Percentiles rank a stretch among this genome's conserved stretches.
phyloP scores from a whole-genome alignment of 2,797 vertebrate species.

The Botia kubotai region DNA sequence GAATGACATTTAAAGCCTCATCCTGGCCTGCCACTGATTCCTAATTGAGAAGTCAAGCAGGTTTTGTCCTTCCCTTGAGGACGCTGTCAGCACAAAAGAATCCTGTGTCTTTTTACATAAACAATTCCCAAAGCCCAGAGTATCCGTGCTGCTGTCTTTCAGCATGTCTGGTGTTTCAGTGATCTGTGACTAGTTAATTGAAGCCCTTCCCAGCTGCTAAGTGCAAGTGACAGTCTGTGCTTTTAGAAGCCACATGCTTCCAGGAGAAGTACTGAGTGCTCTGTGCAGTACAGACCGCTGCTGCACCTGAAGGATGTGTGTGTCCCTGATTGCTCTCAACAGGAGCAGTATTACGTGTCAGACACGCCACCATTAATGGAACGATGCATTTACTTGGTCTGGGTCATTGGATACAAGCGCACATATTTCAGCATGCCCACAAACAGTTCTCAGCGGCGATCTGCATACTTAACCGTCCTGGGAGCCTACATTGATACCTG shows the following conservation, averaged over 20 bases:
- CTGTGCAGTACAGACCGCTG: constrained; percentile 5
- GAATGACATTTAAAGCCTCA: constrained; percentile 69
- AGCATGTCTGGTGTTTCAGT: constrained; percentile 40
- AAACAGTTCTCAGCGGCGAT: constrained; percentile 19
- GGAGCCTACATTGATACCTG: constrained; percentile 34
- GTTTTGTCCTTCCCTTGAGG: constrained; percentile 51
- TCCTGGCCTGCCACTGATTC: constrained; percentile 58
- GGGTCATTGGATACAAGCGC: constrained; percentile 30
- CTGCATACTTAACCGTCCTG: constrained; percentile 42
- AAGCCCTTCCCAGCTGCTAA: constrained; percentile 32
- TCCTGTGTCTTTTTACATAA: constrained; percentile 46
- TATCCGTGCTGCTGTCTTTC: constrained; percentile 20
- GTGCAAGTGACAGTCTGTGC: constrained; percentile 37
- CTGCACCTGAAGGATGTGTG: constrained; percentile 32
- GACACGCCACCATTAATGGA: constrained; percentile 31
- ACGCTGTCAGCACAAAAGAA: constrained; percentile 61
- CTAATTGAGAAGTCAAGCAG: constrained; percentile 56
- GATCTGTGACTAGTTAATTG: constrained; percentile 45
- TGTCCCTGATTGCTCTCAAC: constrained; percentile 29
- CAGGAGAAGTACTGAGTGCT: constrained; percentile 1
- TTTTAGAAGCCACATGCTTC: constrained; percentile 19
- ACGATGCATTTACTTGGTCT: constrained; percentile 45
- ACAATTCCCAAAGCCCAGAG: constrained; percentile 3
- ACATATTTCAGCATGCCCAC: constrained; percentile 29
- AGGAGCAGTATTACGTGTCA: constrained; percentile 34